Evolutionary conservation across 2,888 invertebrate species (phyloP).

Genomic region (Drosophila anomalipes): DNA sequence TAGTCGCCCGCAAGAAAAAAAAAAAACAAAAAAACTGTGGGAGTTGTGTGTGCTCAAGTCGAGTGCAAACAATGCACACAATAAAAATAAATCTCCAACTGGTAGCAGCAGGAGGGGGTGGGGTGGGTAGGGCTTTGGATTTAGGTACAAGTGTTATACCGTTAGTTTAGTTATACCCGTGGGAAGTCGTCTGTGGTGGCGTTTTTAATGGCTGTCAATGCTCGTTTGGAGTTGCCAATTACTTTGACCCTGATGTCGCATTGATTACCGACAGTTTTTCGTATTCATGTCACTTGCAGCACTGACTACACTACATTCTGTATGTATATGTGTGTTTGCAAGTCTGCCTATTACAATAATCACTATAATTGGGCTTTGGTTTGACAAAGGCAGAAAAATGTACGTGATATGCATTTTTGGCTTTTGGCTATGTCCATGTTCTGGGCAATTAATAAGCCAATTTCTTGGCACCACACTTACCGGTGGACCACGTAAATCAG

Average conservation of each 20-base stretch:
- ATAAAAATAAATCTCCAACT: conserved; percentile 76
- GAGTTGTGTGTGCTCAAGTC: conserved; percentile 50
- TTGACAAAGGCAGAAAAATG: conserved; percentile 50
- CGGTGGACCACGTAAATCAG: conserved; percentile 73
- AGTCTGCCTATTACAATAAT: conserved; percentile 67
- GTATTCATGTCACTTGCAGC: conserved; percentile 77
- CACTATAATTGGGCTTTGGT: conserved; percentile 77
- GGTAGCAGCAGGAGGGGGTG: conserved; percentile 12
- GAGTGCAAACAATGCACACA: conserved; percentile 79
- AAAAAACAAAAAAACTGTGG: conserved; percentile 39
- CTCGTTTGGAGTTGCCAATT: conserved; percentile 49
- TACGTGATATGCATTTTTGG: conserved; percentile 73
- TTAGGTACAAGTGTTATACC: conserved; percentile 49
- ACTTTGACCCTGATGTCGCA: conserved; percentile 41
- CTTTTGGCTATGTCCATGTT: conserved; percentile 3
- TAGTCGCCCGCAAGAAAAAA: conserved; percentile 50
- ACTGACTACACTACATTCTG: conserved; percentile 5
- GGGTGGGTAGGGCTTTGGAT: not conserved
- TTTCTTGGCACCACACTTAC: conserved; percentile 52
- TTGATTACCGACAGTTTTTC: conserved; percentile 52
- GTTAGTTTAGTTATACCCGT: conserved; percentile 73
- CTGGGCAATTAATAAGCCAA: conserved; percentile 71
- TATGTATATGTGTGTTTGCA: not conserved
- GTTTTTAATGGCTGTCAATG: conserved; percentile 55
- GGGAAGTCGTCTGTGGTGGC: conserved; percentile 66